Evolutionary conservation across 92 coral and sea anemone genomes (phyloP), one percentile per base, ranked within the genome.

Genomic region (Zoanthus sansibaricus): DNA sequence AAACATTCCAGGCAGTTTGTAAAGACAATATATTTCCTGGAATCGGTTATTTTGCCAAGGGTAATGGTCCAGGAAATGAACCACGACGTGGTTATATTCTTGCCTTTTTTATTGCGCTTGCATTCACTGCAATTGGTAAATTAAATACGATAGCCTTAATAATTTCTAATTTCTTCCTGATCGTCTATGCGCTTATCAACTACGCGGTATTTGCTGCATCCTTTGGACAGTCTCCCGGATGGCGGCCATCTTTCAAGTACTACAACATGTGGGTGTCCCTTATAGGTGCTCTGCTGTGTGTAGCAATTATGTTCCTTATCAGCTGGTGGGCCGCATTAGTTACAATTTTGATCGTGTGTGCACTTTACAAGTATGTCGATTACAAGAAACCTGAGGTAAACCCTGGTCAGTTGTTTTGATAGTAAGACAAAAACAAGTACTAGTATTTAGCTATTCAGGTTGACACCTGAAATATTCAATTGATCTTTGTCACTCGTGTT

Each of bases 311-410:
- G 99, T 96, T 96, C 90, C 98, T 97, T 9, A 97, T 97, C 92
- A 96, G 93, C 83, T 95, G 99, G 99, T 97, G 99, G 99, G 96
- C 99, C 3, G 99, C 99, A 3, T 83, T 97, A 73, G 66, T 95
- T 75, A 94, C 99, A 4, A 90, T 97, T 31, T 30, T 97, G 77
- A 97, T 92, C 75, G 92, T 92, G n/a, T 84, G 92, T 87, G 82
- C 78, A 9, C 88, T 97, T 83, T 97, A 97, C 88, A 95, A 95
- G 76, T 95, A 92, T 74, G 95, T 97, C 12, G 95, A 93, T 78
- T 87, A 93, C 79, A 95, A 89, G 62, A 97, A 97, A 82, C 99
- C 99, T 16, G 82, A 95, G 94, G 99, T 97, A 84, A 95, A 4
- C 93, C 10, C 11, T 21, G 3, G 42, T n/a, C n/a, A n/a, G n/a